Conservation (phyloP, 2,797 vertebrate genomes). For the Tauraco hartlaubi region DNA sequence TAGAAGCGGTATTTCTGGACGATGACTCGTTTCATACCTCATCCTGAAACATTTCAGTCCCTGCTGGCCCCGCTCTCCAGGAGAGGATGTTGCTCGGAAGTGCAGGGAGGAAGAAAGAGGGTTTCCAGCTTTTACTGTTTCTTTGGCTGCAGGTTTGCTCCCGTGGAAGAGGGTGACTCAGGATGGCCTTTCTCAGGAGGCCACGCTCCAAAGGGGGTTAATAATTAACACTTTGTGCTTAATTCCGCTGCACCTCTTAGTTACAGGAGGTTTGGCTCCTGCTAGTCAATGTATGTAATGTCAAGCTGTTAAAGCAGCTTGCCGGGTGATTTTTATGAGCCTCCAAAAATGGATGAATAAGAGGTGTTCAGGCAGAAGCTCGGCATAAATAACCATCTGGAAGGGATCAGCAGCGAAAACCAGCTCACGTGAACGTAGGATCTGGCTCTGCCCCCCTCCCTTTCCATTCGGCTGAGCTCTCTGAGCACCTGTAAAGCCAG, state of each 20-base stretch:
- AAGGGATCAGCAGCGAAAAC: not conserved
- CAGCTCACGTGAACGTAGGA: not conserved
- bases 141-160: not conserved
- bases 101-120: not conserved
- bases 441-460: not conserved
- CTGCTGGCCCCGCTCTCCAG: not conserved
- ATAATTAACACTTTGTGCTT: constrained; percentile 12
- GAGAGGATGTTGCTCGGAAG: constrained; percentile 51
- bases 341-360: not conserved
- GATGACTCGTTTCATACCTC: constrained; percentile 36
- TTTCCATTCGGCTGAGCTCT: not conserved
- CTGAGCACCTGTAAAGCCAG: not conserved
- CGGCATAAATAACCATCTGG: not conserved
- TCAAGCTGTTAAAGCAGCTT: not conserved
- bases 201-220: not conserved
- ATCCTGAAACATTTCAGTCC: constrained; percentile 15
- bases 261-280: not conserved
- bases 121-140: not conserved
- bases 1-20: constrained; percentile 35
- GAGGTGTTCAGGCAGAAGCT: not conserved
- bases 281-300: fast-evolving
- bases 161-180: not conserved
- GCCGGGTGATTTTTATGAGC: not conserved
- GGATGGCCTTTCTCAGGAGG: constrained; percentile 16
- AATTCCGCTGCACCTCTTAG: not conserved